Base-by-base conservation (phyloP, 2,113 vertebrate genomes). In the Kryptolebias marmoratus region DNA sequence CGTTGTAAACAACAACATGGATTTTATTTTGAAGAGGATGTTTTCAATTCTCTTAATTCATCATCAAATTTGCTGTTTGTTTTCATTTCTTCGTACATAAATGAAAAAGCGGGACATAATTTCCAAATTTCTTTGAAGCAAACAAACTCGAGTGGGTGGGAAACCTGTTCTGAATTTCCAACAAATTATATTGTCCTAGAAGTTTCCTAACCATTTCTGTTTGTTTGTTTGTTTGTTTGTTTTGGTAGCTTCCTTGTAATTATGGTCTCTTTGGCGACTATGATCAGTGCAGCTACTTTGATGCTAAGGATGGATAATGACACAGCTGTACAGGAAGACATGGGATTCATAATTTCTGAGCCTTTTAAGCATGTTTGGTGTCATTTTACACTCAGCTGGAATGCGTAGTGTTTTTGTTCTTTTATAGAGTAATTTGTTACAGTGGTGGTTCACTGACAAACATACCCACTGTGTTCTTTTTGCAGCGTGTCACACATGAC, bases 221-320 rank as follows among this genome's bases (percentile, higher is more conserved):
- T 73, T 73, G 39, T 42, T 42, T 42, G 39, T 42, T 42, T 42
- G 39, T 42, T 42, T 42, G 9, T 42, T 42, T 42, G 39, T 42
- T 64, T 49, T 79, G 75, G 68, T 75, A 71, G 30, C 54, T 50
- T 84, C 67, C 78, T 75, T 86, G 82, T 87, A 92, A 89, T 92
- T 88, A 88, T 62, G 69, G 79, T 63, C 42, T 60, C 68, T 83
- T 90, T 70, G 86, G 81, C 87, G 68, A 86, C 44, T 58, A 77
- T 70, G 75, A 87, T 83, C 81, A 81, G 73, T 50, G 75, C 75
- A 81, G 68, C 79, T 84, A 73, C 81, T 85, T 77, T 75, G 81
- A 81, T 30, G 47, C 73, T 92, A 90, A 92, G 90, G 82, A 79
- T 5, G 65, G 81, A 90, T 90, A 90, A 89, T 90, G 75, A 80